Conservation (phyloP, 2,113 vertebrate genomes). For the Ploceus nigricollis region DNA sequence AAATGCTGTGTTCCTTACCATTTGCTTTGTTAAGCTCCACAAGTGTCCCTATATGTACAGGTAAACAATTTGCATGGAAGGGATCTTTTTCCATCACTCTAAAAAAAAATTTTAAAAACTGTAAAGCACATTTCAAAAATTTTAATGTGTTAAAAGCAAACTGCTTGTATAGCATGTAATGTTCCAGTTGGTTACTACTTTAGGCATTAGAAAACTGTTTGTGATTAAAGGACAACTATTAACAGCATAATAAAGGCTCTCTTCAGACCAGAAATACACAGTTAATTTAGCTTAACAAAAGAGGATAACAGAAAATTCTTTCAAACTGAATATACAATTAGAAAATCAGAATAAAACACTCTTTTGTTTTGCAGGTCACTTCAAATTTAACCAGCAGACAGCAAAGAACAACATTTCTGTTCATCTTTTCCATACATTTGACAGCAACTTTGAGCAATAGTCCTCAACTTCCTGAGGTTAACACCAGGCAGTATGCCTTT, state of each 20-base stretch:
- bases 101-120: background rate
- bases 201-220: background rate
- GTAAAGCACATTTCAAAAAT: background rate
- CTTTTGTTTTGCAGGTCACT: background rate
- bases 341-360: background rate
- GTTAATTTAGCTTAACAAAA: background rate
- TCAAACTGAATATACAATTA: background rate
- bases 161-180: background rate
- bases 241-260: background rate
- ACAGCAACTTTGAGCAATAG: background rate
- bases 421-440: background rate
- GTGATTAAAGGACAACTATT: background rate
- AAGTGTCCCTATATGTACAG: slow-evolving; percentile 96
- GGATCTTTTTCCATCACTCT: slow-evolving; percentile 99
- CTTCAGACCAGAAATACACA: background rate
- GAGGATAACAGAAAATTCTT: background rate
- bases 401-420: background rate
- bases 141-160: background rate
- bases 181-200: background rate
- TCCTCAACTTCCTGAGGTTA: background rate
- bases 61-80: slow-evolving; percentile 96
- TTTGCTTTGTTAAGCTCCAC: slow-evolving; percentile 98
- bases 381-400: background rate
- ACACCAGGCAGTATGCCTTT: background rate
- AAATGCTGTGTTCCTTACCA: slow-evolving; percentile 72